A percentile compares a stretch with the other conserved stretches of the same genome.
phyloP scores from a whole-genome alignment of 1,140 invertebrate genomes.

The Bicyclus anynana region DNA sequence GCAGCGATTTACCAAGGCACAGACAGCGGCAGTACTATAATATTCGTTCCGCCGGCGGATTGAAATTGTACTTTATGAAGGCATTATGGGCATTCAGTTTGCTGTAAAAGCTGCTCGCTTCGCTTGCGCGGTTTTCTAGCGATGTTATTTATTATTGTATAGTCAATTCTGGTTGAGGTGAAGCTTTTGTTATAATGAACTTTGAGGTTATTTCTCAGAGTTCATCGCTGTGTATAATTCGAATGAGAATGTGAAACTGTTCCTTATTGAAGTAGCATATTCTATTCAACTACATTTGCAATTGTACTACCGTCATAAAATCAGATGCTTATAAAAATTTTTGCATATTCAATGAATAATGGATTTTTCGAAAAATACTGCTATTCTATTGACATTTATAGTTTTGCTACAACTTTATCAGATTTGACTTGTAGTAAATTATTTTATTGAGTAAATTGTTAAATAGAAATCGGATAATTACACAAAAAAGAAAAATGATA shows the following conservation, averaged over 20 bases:
- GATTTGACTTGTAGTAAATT: background rate
- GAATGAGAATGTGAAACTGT: too few relatives aligned
- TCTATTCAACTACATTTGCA: too few relatives aligned
- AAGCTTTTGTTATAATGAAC: background rate
- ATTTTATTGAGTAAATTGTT: background rate
- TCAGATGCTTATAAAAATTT: too few relatives aligned
- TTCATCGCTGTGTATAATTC: too few relatives aligned
- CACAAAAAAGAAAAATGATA: too few relatives aligned
- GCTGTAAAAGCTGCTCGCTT: conserved; percentile 6
- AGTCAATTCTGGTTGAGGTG: background rate
- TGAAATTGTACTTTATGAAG: conserved; percentile 30
- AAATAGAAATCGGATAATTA: background rate
- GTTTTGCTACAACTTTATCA: background rate
- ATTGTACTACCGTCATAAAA: too few relatives aligned
- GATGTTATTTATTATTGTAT: background rate
- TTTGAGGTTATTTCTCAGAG: too few relatives aligned
- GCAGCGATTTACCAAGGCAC: conserved; percentile 52
- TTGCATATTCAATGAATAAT: too few relatives aligned
- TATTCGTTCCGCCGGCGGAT: conserved; percentile 66
- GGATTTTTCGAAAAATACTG: too few relatives aligned
- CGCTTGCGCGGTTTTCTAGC: background rate
- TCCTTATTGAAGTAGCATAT: too few relatives aligned
- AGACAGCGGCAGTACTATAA: conserved; percentile 66
- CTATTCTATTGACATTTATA: too few relatives aligned
- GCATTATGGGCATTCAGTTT: background rate